Conservation (phyloP, 2,888 invertebrate species). For the Cinara cedri region DNA sequence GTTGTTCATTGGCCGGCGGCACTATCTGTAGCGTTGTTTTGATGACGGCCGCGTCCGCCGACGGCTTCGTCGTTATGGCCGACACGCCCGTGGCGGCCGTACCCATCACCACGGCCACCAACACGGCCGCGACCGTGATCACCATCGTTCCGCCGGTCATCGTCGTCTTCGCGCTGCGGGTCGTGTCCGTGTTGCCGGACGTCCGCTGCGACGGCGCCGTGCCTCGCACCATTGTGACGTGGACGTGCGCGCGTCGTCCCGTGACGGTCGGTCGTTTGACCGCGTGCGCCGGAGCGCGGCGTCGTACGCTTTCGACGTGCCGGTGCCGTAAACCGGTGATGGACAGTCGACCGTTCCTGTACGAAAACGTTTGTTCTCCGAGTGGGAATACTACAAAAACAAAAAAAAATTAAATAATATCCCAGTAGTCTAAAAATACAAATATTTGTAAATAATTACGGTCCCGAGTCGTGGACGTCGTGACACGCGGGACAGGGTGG, state of each 20-base stretch:
- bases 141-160: neutral
- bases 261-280: no score
- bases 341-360: neutral
- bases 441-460: no score
- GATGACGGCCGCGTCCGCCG: neutral
- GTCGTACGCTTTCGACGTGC: neutral
- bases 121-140: neutral
- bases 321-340: neutral
- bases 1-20: neutral
- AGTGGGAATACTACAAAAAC: no score
- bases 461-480: no score
- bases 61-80: conserved; percentile 31
- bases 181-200: neutral
- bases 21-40: conserved; percentile 24
- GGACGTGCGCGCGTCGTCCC: no score
- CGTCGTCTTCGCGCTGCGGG: neutral
- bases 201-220: neutral
- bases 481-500: no score
- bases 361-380: no score
- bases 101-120: neutral
- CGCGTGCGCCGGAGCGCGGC: neutral
- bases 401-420: no score
- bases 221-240: no score
- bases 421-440: no score
- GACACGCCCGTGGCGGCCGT: neutral